phyloP scores from a whole-genome alignment of 2,797 vertebrate species.

The Sebastolobus altivelis region DNA sequence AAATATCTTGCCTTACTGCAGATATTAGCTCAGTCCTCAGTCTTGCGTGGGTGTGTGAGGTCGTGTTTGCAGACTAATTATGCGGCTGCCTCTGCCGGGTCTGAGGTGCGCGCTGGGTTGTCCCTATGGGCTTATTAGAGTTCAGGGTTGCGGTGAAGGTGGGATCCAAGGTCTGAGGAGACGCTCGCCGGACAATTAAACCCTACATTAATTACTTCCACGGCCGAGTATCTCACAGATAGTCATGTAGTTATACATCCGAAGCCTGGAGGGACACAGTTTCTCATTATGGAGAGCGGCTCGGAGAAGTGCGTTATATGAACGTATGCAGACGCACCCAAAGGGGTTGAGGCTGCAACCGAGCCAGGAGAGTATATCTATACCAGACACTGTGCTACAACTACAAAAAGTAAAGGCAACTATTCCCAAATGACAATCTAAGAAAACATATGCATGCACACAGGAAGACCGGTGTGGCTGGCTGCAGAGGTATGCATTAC shows the following conservation, averaged over 20 bases:
- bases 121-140: constrained; percentile 82
- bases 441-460: constrained; percentile 3
- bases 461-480: not conserved
- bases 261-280: constrained; percentile 55
- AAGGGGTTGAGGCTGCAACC: not conserved
- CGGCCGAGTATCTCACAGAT: constrained; percentile 59
- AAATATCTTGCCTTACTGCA: not conserved
- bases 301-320: not conserved
- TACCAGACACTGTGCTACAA: not conserved
- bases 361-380: not conserved
- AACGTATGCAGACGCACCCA: not conserved
- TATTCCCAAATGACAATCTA: constrained; percentile 14
- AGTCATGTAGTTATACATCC: constrained; percentile 58
- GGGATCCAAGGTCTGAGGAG: constrained; percentile 63
- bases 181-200: constrained; percentile 82
- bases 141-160: constrained; percentile 79
- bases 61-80: constrained; percentile 76
- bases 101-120: constrained; percentile 72
- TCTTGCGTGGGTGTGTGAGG: constrained; percentile 14
- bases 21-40: not conserved
- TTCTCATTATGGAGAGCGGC: constrained; percentile 31
- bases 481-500: constrained; percentile 55
- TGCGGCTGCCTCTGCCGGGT: constrained; percentile 73
- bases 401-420: constrained; percentile 13
- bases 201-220: constrained; percentile 85